These are phyloP conservation scores for Xestobium rufovillosum DNA, from an alignment of 2,888 invertebrate species.

Conservation along the genomic window DNA sequence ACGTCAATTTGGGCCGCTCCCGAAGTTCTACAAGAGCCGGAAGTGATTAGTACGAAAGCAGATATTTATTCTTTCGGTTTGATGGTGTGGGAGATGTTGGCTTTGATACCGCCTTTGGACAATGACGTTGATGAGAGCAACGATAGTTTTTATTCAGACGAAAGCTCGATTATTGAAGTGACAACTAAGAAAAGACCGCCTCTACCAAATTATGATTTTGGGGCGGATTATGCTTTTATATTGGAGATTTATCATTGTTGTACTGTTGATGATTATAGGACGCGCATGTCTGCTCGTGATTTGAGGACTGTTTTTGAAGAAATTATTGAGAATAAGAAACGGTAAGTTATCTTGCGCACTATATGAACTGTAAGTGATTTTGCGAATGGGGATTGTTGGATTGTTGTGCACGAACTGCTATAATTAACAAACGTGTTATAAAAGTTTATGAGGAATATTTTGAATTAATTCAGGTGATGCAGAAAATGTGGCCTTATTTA, in stretches of 20 bases:
- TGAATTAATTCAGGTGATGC: too few species aligned
- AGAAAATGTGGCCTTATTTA: too few species aligned
- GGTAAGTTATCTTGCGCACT: too few species aligned
- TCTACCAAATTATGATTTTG: slow-evolving; percentile 52
- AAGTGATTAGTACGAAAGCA: slow-evolving; percentile 58
- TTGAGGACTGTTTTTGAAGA: slow-evolving; percentile 44
- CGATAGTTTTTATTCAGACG: slow-evolving; percentile 39
- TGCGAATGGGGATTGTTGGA: too few species aligned
- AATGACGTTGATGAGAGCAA: slow-evolving; percentile 32
- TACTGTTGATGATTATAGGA: slow-evolving; percentile 52
- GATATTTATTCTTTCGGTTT: slow-evolving; percentile 78
- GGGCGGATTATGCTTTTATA: slow-evolving; percentile 53
- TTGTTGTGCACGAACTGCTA: too few species aligned
- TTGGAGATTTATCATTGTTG: slow-evolving; percentile 65
- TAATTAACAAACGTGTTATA: too few species aligned
- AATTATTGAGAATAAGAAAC: slow-evolving; percentile 33
- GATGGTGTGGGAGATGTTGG: slow-evolving; percentile 74
- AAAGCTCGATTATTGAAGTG: slow-evolving; percentile 15
- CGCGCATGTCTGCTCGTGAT: slow-evolving; percentile 55
- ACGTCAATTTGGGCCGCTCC: slow-evolving; percentile 75
- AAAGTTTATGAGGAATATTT: too few species aligned
- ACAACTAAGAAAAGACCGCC: slow-evolving; percentile 52
- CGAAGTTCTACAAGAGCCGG: slow-evolving; percentile 58
- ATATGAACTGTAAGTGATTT: too few species aligned
- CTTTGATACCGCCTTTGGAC: slow-evolving; percentile 56